These are phyloP conservation scores for Peromyscus nudipes DNA, from an alignment of 2,797 vertebrate species.

Conservation along the genomic window DNA sequence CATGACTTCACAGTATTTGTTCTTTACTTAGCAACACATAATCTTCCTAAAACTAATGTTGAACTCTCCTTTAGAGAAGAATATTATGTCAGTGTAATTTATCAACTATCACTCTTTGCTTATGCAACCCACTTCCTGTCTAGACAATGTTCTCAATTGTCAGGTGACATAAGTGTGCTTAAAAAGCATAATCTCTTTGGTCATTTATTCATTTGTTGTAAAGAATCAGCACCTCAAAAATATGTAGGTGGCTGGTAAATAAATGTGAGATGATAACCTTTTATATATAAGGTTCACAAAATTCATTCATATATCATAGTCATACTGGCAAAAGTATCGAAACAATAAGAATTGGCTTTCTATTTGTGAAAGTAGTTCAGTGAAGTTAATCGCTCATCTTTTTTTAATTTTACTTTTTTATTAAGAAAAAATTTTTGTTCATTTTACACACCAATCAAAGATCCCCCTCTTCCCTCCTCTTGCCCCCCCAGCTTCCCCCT, in stretches of 20 bases:
- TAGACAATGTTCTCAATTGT: not conserved
- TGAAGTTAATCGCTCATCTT: not conserved
- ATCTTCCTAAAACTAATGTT: not conserved
- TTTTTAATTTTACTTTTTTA: not conserved
- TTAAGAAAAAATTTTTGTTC: too few species aligned
- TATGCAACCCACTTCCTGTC: not conserved
- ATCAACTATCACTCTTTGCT: not conserved
- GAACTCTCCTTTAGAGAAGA: not conserved
- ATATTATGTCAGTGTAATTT: not conserved
- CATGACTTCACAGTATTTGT: conserved; percentile 28
- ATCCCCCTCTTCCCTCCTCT: too few species aligned
- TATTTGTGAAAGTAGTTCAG: not conserved
- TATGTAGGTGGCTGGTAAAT: not conserved
- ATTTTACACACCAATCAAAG: too few species aligned
- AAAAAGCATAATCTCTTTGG: not conserved
- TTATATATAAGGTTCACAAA: not conserved
- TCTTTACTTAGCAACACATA: not conserved
- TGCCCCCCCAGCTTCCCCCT: too few species aligned
- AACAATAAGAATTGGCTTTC: not conserved
- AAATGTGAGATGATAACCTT: not conserved
- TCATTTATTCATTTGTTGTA: not conserved
- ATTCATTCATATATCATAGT: not conserved
- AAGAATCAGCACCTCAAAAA: not conserved
- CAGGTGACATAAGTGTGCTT: not conserved
- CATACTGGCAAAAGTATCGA: not conserved